Base-by-base conservation (phyloP, 2,888 invertebrate genomes). In the Pachydiplax longipennis region DNA sequence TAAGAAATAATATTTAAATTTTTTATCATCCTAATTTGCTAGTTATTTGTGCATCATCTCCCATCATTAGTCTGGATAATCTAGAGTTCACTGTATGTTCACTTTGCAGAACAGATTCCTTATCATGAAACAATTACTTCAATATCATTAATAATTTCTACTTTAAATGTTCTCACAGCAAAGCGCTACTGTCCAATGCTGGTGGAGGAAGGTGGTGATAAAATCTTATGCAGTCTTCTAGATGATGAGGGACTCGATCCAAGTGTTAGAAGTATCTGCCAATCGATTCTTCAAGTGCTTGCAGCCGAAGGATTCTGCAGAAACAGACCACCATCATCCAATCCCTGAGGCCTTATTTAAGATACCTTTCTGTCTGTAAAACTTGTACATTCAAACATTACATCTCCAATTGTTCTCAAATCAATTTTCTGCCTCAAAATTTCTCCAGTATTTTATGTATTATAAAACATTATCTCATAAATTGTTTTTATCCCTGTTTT, bases 111-210 rank as follows among this genome's bases (percentile, higher is more conserved):
- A 10, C 0, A 10, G 44, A 44, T 44, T 44, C 44, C 4, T 44
- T 44, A 44, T 6, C 44, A 18, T 18, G 53, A 53, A 53, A 53
- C 2, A 15, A 1, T 1, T 15, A 12, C 48, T 10, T 18, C 18
- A 2, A 53, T 15, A 53, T 18, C 1, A 18, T 18, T 53, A 3
- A 15, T 53, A 53, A 53, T 18, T 53, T 53, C 18, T 18, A 18
- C 1, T 18, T 53, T 53, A 2, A 3, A 6, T 53, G 53, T 53
- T 53, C 18, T 18, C 18, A 53, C 93, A 96, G 96, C 96, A 10
- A 95, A 95, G 93, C 94, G 96, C 44, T 96, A 96, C 93, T 96
- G 96, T 93, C 94, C 94, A 80, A 96, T 96, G 96, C 93, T 96
- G 91, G 94, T 95, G 90, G 95, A 95, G 91, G 96, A 96, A 93